Evolutionary conservation across 1,140 invertebrate species (phyloP).

Genomic region (Lamellibrachia luymesi): DNA sequence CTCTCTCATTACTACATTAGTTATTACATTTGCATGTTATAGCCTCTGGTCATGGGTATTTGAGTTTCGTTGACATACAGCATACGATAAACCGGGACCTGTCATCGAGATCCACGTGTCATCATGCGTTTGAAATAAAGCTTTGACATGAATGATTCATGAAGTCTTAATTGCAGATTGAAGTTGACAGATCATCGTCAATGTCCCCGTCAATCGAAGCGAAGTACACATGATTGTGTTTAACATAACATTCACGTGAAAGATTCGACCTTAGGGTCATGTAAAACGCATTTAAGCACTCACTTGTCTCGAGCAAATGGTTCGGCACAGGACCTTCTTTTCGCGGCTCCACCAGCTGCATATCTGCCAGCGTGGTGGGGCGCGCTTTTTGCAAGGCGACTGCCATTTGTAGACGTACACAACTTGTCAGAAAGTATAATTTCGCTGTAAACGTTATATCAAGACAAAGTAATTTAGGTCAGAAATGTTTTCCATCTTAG

Average conservation of each 20-base stretch:
- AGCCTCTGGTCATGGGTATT: too few species aligned
- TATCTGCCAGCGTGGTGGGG: slow-evolving; percentile 16
- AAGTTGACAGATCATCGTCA: background rate
- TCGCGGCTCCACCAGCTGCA: slow-evolving; percentile 49
- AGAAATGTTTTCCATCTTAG: background rate
- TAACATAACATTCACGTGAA: background rate
- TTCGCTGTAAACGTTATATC: background rate
- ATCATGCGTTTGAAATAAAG: background rate
- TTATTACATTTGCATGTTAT: too few species aligned
- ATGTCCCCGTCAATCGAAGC: background rate
- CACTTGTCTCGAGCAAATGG: slow-evolving; percentile 55
- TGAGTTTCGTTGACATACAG: too few species aligned
- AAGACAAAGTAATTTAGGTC: background rate
- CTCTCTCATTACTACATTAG: too few species aligned
- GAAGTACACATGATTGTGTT: background rate
- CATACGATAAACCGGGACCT: too few species aligned
- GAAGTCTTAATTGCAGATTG: background rate
- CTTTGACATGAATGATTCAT: background rate
- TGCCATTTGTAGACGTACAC: background rate
- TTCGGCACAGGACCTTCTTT: slow-evolving; percentile 47
- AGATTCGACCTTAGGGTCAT: background rate
- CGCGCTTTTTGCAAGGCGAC: background rate
- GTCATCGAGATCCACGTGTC: background rate
- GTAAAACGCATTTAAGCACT: slow-evolving; percentile 15
- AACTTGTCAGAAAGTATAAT: background rate